Base-by-base conservation (phyloP, 2,113 vertebrate genomes). In the Helogale parvula region DNA sequence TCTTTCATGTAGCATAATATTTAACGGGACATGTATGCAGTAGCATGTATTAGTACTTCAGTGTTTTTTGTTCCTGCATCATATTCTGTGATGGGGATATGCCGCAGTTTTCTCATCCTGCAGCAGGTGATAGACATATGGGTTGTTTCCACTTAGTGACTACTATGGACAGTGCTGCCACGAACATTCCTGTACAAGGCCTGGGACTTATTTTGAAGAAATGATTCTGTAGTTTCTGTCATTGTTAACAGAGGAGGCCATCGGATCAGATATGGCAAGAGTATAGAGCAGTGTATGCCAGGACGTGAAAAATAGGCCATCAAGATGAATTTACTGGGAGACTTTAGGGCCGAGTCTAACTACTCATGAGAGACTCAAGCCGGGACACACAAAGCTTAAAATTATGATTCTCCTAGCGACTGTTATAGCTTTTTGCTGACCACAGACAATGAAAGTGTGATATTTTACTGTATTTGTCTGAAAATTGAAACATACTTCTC, bases 321-420 rank as follows among this genome's bases (percentile, higher is more conserved):
- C 87, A 65, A 35, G 57, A 60, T 97, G 71, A 96, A 93, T 96
- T 97, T 93, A 93, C 96, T 92, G 69, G 41, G 50, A 82, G 57
- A 97, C 92, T 33, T 80, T 95, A 96, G 97, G 65, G n/a, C 65
- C 8, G 7, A 35, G 27, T 95, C 52, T 93, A 97, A 95, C 89
- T 94, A 71, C 38, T 35, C 45, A 25, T 82, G 81, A 96, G 92
- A 52, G 80, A 96, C 38, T 77, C 21, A 71, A 95, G 69, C 5
- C 38, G 7, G 63, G 88, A 84, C 69, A 88, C n/a, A 96, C 19
- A 77, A 81, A 94, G 19, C 76, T 94, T 90, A 96, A 94, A 92
- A 93, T 96, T 88, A 90, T 63, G 71, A 57, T 81, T 93, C 88
- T 95, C 63, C 17, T 90, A 35, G 60, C 76, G 60, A 47, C 52